These are phyloP conservation scores for Caenorhabditis afra DNA, from an alignment of 2,888 invertebrate genomes.

Conservation along the genomic window DNA sequence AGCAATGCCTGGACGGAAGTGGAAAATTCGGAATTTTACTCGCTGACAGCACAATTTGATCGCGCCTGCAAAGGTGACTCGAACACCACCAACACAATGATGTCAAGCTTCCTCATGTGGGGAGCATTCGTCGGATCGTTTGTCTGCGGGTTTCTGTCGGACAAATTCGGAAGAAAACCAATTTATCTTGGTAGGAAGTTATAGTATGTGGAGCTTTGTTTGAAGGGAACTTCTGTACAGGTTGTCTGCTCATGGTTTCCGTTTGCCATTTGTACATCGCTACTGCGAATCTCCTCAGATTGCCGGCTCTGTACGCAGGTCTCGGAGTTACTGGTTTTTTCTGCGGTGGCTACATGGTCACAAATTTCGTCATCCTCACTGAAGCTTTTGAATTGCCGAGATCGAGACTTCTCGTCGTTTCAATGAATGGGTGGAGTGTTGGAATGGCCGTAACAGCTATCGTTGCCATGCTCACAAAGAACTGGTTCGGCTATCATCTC, in stretches of 20 bases:
- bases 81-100: constrained; percentile 35
- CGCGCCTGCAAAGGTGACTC: constrained; percentile 24
- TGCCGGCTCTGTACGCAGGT: neutral
- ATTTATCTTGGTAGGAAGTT: constrained; percentile 65
- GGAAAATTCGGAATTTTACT: constrained; percentile 33
- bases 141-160: constrained; percentile 75
- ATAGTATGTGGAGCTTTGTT: too few species aligned
- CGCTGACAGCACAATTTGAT: constrained; percentile 32
- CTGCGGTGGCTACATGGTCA: constrained; percentile 65
- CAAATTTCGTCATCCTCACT: constrained; percentile 76
- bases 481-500: constrained; percentile 71
- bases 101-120: constrained; percentile 73
- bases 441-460: constrained; percentile 65
- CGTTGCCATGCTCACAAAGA: constrained; percentile 44
- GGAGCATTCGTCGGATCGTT: constrained; percentile 77
- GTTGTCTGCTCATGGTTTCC: constrained; percentile 63
- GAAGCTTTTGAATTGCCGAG: constrained; percentile 71
- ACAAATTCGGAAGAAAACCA: constrained; percentile 77
- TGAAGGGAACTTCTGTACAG: constrained; percentile 53
- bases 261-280: constrained; percentile 57
- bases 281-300: constrained; percentile 21
- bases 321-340: constrained; percentile 34
- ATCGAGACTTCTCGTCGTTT: constrained; percentile 75
- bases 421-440: constrained; percentile 78
- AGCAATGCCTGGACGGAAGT: neutral